Conservation (phyloP, 2,888 invertebrate genomes). For the Caenorhabditis sulstoni region DNA sequence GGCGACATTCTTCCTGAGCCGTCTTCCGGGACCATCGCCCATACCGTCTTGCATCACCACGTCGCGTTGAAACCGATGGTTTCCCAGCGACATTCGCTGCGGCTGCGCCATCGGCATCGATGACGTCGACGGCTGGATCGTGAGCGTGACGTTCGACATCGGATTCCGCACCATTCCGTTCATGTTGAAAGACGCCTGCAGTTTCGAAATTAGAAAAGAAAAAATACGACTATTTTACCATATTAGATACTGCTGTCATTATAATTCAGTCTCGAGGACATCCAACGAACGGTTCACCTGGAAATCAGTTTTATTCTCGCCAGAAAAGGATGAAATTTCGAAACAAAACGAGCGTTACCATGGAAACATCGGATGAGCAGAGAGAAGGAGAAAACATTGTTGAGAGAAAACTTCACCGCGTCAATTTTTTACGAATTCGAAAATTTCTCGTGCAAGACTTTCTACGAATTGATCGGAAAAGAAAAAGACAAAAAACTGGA, state of each 20-base stretch:
- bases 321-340: too few relatives aligned
- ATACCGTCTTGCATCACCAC: constrained; percentile 45
- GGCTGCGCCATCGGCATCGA: constrained; percentile 9
- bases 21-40: constrained; percentile 76
- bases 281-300: background rate
- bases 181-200: constrained; percentile 45
- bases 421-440: too few relatives aligned
- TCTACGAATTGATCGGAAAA: background rate
- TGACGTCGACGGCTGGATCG: constrained; percentile 60
- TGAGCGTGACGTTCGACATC: constrained; percentile 53
- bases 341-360: background rate
- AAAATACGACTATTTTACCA: too few relatives aligned
- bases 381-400: background rate
- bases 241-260: constrained; percentile 54
- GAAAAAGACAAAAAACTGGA: constrained; percentile 1
- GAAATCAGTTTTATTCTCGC: background rate
- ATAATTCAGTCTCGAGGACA: background rate
- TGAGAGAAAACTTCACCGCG: too few relatives aligned
- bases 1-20: constrained; percentile 79
- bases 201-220: too few relatives aligned
- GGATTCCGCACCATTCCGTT: constrained; percentile 29
- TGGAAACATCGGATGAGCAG: background rate
- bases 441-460: too few relatives aligned
- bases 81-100: background rate
- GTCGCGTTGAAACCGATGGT: constrained; percentile 35